Evolutionary conservation across 2,888 invertebrate genomes (phyloP).

Genomic region (Noctua comes): DNA sequence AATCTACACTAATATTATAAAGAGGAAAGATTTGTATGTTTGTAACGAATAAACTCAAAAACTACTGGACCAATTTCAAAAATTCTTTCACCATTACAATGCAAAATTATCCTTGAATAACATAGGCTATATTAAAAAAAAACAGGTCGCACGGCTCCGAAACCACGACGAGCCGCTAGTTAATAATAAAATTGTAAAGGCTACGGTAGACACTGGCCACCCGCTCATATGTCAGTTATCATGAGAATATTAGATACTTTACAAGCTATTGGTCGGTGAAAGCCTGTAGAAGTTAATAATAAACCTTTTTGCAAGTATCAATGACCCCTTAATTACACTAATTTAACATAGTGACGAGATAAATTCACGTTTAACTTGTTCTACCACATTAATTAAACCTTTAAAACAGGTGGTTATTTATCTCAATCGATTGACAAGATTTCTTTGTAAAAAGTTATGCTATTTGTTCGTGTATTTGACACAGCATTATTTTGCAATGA

Average conservation of each 20-base stretch:
- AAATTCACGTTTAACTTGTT: slow-evolving; percentile 9
- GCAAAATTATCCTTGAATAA: too few relatives aligned
- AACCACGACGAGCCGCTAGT: too few relatives aligned
- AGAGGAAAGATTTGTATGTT: too few relatives aligned
- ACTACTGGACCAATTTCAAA: too few relatives aligned
- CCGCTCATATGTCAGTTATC: background rate
- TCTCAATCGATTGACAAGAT: background rate
- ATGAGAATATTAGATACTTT: background rate
- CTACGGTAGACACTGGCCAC: too few relatives aligned
- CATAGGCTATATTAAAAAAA: too few relatives aligned
- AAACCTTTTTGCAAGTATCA: slow-evolving; percentile 1
- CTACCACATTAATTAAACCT: background rate
- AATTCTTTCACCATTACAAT: too few relatives aligned
- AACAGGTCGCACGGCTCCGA: too few relatives aligned
- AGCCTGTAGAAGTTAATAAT: background rate
- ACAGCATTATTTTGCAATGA: background rate
- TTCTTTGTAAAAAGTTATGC: background rate
- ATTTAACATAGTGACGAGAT: background rate
- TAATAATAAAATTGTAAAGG: too few relatives aligned
- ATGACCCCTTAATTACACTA: slow-evolving; percentile 24
- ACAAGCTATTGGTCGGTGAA: background rate
- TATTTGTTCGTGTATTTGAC: background rate
- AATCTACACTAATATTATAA: too few relatives aligned
- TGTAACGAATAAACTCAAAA: too few relatives aligned
- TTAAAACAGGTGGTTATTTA: background rate